Percentiles rank a stretch among this genome's conserved stretches.
Conservation (phyloP, 2,888 invertebrate genomes). For the Nasonia oneida region DNA sequence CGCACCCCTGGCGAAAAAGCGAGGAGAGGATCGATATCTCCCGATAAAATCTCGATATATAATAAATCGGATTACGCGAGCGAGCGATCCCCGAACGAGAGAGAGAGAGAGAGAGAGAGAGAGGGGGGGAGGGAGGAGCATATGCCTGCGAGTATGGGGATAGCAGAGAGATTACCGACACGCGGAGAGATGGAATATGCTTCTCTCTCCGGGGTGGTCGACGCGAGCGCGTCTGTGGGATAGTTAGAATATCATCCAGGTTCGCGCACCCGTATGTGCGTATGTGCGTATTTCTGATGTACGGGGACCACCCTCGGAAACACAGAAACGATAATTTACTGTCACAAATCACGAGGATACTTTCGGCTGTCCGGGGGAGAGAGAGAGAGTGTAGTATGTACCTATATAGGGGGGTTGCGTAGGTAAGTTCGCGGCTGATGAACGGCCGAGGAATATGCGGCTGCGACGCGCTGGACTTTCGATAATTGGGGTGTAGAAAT, state of each 20-base stretch:
- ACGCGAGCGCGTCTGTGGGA: slow-evolving; percentile 73
- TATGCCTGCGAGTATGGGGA: slow-evolving; percentile 68
- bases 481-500: slow-evolving; percentile 56
- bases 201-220: slow-evolving; percentile 30
- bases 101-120: slow-evolving; percentile 54
- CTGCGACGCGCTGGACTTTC: slow-evolving; percentile 15
- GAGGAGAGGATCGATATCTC: slow-evolving; percentile 71
- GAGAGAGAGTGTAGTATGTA: not conserved
- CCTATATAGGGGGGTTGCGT: not conserved
- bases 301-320: slow-evolving; percentile 45
- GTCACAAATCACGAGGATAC: slow-evolving; percentile 61
- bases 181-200: slow-evolving; percentile 58
- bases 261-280: slow-evolving; percentile 65
- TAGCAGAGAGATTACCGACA: slow-evolving; percentile 51
- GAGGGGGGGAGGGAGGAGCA: slow-evolving; percentile 67
- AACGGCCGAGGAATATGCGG: not conserved
- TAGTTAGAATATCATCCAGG: slow-evolving; percentile 75
- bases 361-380: slow-evolving; percentile 27
- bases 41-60: slow-evolving; percentile 76
- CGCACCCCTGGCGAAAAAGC: slow-evolving; percentile 36
- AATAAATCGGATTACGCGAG: slow-evolving; percentile 78
- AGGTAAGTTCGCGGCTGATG: not conserved
- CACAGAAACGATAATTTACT: slow-evolving; percentile 65
- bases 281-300: slow-evolving; percentile 54
- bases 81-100: slow-evolving; percentile 67